A percentile compares a stretch with the other conserved stretches of the same genome.
Evolutionary conservation across 2,113 vertebrate species (phyloP).

Genomic region (Promerops cafer): DNA sequence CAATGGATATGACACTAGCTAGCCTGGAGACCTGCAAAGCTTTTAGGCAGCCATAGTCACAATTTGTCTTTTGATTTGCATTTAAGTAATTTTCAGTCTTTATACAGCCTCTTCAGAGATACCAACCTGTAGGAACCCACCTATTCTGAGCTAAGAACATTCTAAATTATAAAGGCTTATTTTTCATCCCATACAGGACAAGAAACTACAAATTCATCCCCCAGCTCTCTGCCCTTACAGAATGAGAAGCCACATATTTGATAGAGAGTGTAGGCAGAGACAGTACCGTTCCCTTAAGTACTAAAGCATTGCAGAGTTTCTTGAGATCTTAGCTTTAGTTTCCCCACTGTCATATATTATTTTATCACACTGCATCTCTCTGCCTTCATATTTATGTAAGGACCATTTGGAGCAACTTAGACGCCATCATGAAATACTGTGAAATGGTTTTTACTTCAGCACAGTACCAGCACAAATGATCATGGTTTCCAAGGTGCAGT

Average conservation of each 20-base stretch:
- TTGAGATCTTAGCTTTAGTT: not conserved
- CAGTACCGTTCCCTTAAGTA: not conserved
- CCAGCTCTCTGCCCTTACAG: not conserved
- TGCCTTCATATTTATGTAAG: not conserved
- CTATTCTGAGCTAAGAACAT: not conserved
- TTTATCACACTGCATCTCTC: not conserved
- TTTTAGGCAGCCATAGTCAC: not conserved
- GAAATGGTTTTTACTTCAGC: not conserved
- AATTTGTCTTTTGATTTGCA: not conserved
- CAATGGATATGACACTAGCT: not conserved
- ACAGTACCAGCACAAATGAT: not conserved
- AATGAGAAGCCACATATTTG: not conserved
- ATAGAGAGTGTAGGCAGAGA: not conserved
- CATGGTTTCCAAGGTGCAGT: accelerated
- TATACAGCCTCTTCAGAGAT: not conserved
- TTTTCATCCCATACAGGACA: accelerated
- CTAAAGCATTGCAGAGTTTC: not conserved
- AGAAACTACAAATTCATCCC: not conserved
- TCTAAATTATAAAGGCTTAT: not conserved
- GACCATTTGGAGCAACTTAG: not conserved
- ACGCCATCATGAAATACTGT: not conserved
- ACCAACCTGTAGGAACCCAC: not conserved
- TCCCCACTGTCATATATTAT: accelerated
- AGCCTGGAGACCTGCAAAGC: not conserved
- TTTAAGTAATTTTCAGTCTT: not conserved